Evolutionary conservation across 2,113 vertebrate species (phyloP), one percentile per base, ranked within the genome.

Genomic region (Callaeas wilsoni): DNA sequence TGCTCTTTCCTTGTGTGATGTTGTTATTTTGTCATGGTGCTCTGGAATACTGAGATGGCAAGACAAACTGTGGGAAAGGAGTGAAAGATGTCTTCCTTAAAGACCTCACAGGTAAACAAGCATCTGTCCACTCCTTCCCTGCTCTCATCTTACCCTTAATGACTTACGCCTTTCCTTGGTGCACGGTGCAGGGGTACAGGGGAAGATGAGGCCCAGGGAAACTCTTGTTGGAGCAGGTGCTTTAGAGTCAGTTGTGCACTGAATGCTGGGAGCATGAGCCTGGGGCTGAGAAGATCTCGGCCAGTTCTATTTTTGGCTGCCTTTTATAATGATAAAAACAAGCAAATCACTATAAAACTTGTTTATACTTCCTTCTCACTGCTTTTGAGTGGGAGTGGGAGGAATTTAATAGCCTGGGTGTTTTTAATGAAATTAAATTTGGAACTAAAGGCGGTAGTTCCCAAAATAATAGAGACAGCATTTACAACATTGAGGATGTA

Each of bases 111-210:
- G 50, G 27, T 46, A 69, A 35, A 26, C 21, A 33, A 25, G n/a
- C 49, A 19, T 69, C 67, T 82, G 29, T 46, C 23, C 14, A 3
- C 37, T 75, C 16, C 10, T 76, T 67, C 20, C 16, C 23, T 64
- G 37, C 46, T 56, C 25, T 67, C 35, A 7, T 44, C 62, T 39
- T 52, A 42, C 47, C 39, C 16, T 47, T 70, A 19, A 2, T 33
- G 21, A 11, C 37, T 10, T 50, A 3, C 6, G 16, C 60, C 53
- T 71, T 47, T 62, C n/a, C 10, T 76, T 67, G 19, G 19, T 21
- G 19, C 23, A 10, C 0, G 0, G 68, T n/a, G 22, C 0, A 2
- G 15, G 50, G n/a, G 18, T 52, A 5, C 8, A 53, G 62, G 10
- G 52, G n/a, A 50, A 35, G 47, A 21, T 18, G 46, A 42, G 47